Evolutionary conservation across 2,797 vertebrate species (phyloP).

Genomic region (Cottoperca gobio): DNA sequence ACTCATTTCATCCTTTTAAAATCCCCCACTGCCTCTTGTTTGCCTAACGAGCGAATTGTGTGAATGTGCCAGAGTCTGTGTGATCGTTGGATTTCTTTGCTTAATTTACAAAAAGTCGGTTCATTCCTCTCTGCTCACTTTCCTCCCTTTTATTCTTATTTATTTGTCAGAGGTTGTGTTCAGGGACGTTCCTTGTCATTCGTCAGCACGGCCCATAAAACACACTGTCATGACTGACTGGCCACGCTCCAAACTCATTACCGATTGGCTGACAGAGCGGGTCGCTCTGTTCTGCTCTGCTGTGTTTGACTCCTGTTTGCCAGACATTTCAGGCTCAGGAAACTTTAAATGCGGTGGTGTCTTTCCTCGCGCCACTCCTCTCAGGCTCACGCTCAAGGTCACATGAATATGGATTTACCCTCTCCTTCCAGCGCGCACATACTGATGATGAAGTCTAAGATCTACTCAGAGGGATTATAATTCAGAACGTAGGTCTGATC

Average conservation of each 20-base stretch:
- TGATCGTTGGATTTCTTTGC: conserved; percentile 43
- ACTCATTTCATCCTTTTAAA: conserved; percentile 55
- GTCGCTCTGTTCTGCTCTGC: conserved; percentile 78
- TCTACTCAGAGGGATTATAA: conserved; percentile 82
- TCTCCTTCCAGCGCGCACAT: conserved; percentile 78
- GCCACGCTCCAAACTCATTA: conserved; percentile 80
- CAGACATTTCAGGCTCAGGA: conserved; percentile 79
- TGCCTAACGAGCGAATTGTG: conserved; percentile 42
- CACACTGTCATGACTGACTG: conserved; percentile 84
- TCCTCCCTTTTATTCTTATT: conserved; percentile 80
- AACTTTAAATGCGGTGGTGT: conserved; percentile 79
- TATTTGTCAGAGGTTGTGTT: conserved; percentile 83
- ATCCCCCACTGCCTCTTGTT: conserved; percentile 49
- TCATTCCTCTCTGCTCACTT: conserved; percentile 63
- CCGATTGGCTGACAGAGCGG: conserved; percentile 85
- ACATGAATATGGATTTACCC: conserved; percentile 91
- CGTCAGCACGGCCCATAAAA: conserved; percentile 78
- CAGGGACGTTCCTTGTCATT: conserved; percentile 80
- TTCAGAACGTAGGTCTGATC: conserved; percentile 77
- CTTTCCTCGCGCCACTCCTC: conserved; percentile 69
- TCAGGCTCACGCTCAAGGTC: conserved; percentile 89
- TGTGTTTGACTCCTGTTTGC: conserved; percentile 81
- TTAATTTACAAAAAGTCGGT: conserved; percentile 57
- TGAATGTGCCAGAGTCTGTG: neutral
- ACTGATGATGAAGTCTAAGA: conserved; percentile 84